Evolutionary conservation across 2,888 invertebrate genomes (phyloP), one percentile per base, ranked within the genome.

Genomic region (Cancer borealis): DNA sequence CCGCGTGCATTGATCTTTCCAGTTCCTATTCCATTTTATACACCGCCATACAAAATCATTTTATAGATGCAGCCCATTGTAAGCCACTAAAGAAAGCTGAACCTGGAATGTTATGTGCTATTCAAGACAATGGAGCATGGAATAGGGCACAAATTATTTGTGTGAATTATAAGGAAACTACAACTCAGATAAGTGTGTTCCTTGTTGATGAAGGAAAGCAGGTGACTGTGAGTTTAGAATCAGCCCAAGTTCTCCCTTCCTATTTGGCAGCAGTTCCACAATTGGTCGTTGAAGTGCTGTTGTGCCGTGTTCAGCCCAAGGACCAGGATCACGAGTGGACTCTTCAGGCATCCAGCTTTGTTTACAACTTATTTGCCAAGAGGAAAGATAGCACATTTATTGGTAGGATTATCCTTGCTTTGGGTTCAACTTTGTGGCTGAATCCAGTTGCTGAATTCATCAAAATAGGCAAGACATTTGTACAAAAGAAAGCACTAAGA

Each of bases 241-340:
- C 91, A 4, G 91, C 91, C 1, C 92, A 88, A 30, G 49, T 87
- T 49, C 96, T 97, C 17, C 97, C 97, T n/a, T 96, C 96, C 39
- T 96, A 97, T 54, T 96, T 97, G 26, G 96, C 96, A 45, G 95
- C 96, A 21, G 96, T 96, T 88, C 96, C 97, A 45, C 96, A 96
- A 10, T 96, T 97, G 96, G 97, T 97, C 47, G 96, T 97, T 0
- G 97, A 97, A 96, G 96, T 97, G 90, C 97, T 97, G 96, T 96
- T 97, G 88, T 96, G 97, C 94, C 96, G 97, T 92, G 96, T 97
- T 26, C 96, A 96, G 73, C 97, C 97, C 0, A 96, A 96, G 93
- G 97, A 97, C 96, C 96, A 97, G 60, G 97, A 97, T 96, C 96
- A 96, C 60, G 96, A 96, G 26, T 98, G 97, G 97, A 97, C 97